These are phyloP conservation scores for Catostylus mosaicus DNA, from an alignment of 30 jellyfish, hydroid and myxozoan species.

Conservation along the genomic window DNA sequence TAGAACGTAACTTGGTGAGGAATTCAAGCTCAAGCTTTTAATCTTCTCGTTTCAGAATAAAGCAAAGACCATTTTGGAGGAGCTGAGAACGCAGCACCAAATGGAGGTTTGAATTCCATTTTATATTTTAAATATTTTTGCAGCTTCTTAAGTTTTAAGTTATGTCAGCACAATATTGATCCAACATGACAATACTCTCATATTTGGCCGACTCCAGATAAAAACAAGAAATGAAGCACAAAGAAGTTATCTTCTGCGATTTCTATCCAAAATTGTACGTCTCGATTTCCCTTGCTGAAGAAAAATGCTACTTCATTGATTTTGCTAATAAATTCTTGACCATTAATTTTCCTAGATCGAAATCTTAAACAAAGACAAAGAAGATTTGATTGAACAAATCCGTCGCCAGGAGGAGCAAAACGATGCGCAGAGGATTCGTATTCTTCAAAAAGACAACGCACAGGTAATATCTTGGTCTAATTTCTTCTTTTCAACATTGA, in stretches of 20 bases:
- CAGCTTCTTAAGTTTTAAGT: no score
- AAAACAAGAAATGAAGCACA: no score
- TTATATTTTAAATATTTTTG: no score
- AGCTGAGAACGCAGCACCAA: constrained; percentile 65
- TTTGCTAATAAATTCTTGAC: neutral
- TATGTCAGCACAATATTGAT: no score
- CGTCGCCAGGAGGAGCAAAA: constrained; percentile 68
- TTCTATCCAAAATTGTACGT: no score
- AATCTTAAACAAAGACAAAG: constrained; percentile 74
- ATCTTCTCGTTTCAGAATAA: constrained; percentile 56
- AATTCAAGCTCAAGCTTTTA: no score
- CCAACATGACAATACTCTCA: no score
- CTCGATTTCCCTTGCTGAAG: no score
- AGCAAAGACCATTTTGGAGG: constrained; percentile 74
- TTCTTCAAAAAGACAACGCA: constrained; percentile 87
- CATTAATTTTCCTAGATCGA: constrained; percentile 51
- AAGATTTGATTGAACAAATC: constrained; percentile 69
- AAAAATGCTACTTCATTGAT: no score
- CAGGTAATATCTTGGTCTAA: constrained; percentile 52
- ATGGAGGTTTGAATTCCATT: constrained; percentile 77
- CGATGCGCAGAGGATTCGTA: constrained; percentile 82
- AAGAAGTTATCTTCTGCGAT: no score
- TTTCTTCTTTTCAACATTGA: neutral
- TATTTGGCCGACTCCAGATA: no score
- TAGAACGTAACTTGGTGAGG: no score